Evolutionary conservation across 2,797 vertebrate species (phyloP), one percentile per base, ranked within the genome.

Genomic region (Pogonophryne albipinna): DNA sequence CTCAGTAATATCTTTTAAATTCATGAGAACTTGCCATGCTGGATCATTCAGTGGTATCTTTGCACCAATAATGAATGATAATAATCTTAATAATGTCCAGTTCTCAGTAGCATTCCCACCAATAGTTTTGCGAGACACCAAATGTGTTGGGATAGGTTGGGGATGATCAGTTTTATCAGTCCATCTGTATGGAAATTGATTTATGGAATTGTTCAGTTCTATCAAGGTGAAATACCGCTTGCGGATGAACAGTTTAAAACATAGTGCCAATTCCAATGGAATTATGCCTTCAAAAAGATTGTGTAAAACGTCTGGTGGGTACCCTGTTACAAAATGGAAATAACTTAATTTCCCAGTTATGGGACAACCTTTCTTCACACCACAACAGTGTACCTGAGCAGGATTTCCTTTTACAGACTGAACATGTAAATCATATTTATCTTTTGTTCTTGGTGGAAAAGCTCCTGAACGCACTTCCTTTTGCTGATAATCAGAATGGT

Each of bases 301-400:
- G 3, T 56, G 53, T 5, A 56, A 23, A 7, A 56, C 12, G 13
- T 56, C 53, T 16, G 23, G 23, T 8, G 23, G 53, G 53, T 56
- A 56, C 23, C 53, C 53, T 34, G 27, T 34, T 6, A 56, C 53
- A 34, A 56, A 56, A 31, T 56, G 53, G 27, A 56, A 56, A 56
- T 56, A 5, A 3, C 14, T 56, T 11, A 56, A 10, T 31, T 56
- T 56, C 12, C 31, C 53, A 15, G 23, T 56, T 34, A 31, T 4
- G 53, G 53, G 14, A 56, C 53, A 56, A 56, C 2, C 53, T 2
- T 56, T 55, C 52, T 55, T 15, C 23, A 55, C 23, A 55, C 20
- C 51, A 10, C 14, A 53, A 23, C 23, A 23, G 23, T 23, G 23
- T 23, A 23, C 23, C 23, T 23, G 23, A 23, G 23, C 23, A 23